Conservation (phyloP, 2,797 vertebrate genomes). For the Cephalopachus bancanus region DNA sequence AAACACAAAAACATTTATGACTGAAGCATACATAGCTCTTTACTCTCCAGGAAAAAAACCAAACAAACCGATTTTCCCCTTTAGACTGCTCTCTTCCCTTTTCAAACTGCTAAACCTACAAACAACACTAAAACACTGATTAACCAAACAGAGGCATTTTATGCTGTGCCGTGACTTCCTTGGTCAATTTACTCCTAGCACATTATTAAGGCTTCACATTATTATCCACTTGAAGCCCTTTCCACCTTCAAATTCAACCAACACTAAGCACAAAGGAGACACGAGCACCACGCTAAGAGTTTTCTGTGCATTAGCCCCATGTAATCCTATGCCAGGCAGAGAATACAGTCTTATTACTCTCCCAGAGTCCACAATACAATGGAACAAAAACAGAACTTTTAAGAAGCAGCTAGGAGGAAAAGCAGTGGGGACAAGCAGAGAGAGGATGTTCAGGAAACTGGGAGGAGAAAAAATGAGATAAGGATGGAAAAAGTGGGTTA, state of each 20-base stretch:
- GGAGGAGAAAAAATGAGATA: background rate
- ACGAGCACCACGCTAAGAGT: conserved; percentile 10
- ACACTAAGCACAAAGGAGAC: conserved; percentile 50
- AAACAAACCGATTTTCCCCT: conserved; percentile 13
- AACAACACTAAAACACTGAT: conserved; percentile 56
- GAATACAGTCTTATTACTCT: background rate
- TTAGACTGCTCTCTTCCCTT: conserved; percentile 26
- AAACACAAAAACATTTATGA: background rate
- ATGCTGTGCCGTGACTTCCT: conserved; percentile 31
- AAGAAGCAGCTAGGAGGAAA: conserved; percentile 24
- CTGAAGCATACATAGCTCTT: background rate
- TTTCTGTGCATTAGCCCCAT: background rate
- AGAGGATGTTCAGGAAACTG: background rate
- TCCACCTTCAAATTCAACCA: conserved; percentile 63
- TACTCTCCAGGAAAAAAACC: conserved; percentile 46
- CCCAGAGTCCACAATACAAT: background rate
- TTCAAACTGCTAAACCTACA: conserved; percentile 60
- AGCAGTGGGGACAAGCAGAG: background rate
- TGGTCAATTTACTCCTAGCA: conserved; percentile 23
- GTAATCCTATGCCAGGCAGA: conserved; percentile 16
- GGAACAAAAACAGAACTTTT: conserved; percentile 36
- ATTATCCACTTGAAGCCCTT: conserved; percentile 36
- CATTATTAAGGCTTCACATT: conserved; percentile 50
- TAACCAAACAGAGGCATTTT: conserved; percentile 50
- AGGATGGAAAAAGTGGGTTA: background rate